A percentile compares a stretch with the other conserved stretches of the same genome.
phyloP scores from a whole-genome alignment of 2,888 invertebrate genomes.

The Luffia ferchaultella region DNA sequence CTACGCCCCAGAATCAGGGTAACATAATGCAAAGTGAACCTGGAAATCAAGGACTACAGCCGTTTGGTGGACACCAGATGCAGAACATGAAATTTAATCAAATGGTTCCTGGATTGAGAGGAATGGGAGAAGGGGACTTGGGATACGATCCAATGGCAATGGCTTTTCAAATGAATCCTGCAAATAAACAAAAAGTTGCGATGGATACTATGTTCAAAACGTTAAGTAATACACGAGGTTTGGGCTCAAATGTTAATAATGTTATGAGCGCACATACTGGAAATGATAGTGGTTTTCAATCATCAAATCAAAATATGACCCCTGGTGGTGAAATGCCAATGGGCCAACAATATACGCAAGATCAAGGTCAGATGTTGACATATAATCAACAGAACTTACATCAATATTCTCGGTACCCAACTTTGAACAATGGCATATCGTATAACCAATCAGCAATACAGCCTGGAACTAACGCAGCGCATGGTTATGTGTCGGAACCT shows the following conservation, averaged over 20 bases:
- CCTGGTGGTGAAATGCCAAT: background rate
- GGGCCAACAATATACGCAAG: background rate
- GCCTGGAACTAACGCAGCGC: background rate
- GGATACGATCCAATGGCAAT: slow-evolving; percentile 56
- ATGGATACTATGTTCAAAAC: slow-evolving; percentile 37
- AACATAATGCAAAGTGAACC: no score
- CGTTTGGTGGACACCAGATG: no score
- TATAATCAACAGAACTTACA: background rate
- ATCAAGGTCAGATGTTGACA: background rate
- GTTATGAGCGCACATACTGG: no score
- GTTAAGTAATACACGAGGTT: slow-evolving; percentile 6
- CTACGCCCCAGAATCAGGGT: no score
- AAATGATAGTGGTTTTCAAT: background rate
- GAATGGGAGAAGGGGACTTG: slow-evolving; percentile 32
- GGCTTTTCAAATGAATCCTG: slow-evolving; percentile 56
- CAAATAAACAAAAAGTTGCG: slow-evolving; percentile 38
- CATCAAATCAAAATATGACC: background rate
- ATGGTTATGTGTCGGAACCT: background rate
- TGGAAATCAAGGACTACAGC: no score
- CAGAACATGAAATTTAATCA: slow-evolving; percentile 36
- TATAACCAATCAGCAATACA: no score
- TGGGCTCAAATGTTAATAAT: no score
- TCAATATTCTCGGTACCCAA: background rate
- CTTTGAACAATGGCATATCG: no score
- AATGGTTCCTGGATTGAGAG: slow-evolving; percentile 47